phyloP scores from a whole-genome alignment of 2,797 vertebrate species.

The Manis javanica region DNA sequence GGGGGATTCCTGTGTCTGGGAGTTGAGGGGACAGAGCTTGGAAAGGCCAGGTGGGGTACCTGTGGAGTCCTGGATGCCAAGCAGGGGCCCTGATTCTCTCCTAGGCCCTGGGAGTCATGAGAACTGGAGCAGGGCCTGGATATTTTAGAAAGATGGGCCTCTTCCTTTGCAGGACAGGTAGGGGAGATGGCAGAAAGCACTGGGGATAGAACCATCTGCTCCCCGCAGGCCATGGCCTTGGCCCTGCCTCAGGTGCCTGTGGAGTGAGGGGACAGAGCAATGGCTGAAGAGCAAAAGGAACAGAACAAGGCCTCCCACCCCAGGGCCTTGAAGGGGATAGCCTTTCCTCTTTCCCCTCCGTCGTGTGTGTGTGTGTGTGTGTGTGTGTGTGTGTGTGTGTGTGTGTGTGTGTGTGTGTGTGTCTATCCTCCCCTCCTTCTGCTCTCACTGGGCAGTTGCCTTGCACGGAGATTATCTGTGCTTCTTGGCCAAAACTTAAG shows the following conservation, averaged over 20 bases:
- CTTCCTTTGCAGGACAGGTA: background rate
- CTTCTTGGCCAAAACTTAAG: background rate
- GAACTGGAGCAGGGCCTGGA: background rate
- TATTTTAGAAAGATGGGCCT: background rate
- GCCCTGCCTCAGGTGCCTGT: background rate
- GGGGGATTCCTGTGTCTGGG: background rate
- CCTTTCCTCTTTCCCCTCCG: background rate
- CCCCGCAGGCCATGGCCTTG: background rate
- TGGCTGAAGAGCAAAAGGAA: background rate
- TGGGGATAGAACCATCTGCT: background rate
- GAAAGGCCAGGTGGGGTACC: background rate
- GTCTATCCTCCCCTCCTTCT: background rate
- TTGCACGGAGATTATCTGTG: background rate
- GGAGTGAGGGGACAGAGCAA: background rate
- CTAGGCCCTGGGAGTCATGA: background rate
- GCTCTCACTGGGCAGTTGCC: background rate
- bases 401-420: background rate
- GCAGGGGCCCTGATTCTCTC: background rate
- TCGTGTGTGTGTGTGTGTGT: background rate
- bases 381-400: background rate
- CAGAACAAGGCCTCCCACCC: background rate
- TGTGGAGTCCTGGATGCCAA: background rate
- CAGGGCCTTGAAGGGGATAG: background rate
- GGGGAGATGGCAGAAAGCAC: background rate
- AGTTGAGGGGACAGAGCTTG: background rate